These are phyloP conservation scores for Genyomyrus donnyi DNA, from an alignment of 2,113 vertebrate genomes.

Conservation along the genomic window DNA sequence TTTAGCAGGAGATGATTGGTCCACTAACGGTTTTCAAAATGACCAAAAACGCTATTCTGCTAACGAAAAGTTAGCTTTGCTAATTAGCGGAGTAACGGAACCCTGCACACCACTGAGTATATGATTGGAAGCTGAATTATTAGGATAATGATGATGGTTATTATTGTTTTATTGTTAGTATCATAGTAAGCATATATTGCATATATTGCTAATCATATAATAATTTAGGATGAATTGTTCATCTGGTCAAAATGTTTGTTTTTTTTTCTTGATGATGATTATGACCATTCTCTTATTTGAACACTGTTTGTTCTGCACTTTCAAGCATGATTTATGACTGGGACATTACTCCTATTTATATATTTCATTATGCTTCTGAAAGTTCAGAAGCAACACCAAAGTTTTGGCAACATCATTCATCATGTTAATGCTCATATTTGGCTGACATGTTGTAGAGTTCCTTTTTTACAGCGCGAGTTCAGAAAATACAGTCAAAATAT, in stretches of 20 bases:
- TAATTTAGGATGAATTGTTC: neutral
- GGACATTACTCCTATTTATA: slow-evolving; percentile 15
- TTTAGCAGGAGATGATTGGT: neutral
- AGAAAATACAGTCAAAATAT: neutral
- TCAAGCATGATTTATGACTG: slow-evolving; percentile 26
- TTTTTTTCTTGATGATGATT: slow-evolving; percentile 12
- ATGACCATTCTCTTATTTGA: slow-evolving; percentile 21
- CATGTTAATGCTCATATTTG: slow-evolving; percentile 14
- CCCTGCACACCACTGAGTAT: neutral
- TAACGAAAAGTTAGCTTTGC: neutral
- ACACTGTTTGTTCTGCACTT: slow-evolving; percentile 18
- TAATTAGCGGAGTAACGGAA: neutral
- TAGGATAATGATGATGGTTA: neutral
- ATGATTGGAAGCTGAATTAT: neutral
- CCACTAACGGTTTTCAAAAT: neutral
- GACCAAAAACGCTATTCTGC: neutral
- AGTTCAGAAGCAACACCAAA: slow-evolving; percentile 18
- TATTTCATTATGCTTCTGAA: slow-evolving; percentile 5
- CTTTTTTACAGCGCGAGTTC: neutral
- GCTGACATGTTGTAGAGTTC: neutral
- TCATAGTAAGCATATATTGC: neutral
- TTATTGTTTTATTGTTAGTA: neutral
- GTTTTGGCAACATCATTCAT: slow-evolving; percentile 21
- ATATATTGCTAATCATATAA: neutral
- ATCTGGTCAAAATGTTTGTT: neutral